Conservation (phyloP, 1,140 invertebrate species). For the Drosophila azteca region DNA sequence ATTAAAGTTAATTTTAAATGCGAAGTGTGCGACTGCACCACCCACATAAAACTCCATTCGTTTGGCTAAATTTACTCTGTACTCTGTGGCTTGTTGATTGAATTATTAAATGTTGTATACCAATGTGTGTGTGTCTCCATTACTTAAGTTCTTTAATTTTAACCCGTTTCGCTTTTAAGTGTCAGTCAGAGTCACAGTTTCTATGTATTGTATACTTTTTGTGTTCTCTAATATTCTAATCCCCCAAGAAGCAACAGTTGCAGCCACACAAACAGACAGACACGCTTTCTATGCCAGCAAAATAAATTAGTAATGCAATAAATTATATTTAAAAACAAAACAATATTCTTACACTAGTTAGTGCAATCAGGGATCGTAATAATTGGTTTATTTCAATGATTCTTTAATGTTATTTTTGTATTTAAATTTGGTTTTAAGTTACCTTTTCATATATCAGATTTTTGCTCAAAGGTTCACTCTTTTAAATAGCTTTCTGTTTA, state of each 20-base stretch:
- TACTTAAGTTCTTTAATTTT: slow-evolving; percentile 6
- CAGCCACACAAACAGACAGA: background rate
- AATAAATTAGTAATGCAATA: slow-evolving; percentile 19
- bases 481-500: too few species aligned
- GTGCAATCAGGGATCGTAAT: too few species aligned
- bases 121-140: slow-evolving; percentile 20
- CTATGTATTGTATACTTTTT: background rate
- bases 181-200: slow-evolving; percentile 3
- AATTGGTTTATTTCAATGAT: too few species aligned
- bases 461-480: too few species aligned
- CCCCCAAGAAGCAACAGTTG: slow-evolving; percentile 20
- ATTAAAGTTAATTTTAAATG: slow-evolving; percentile 23
- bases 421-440: too few species aligned
- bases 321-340: slow-evolving; percentile 21
- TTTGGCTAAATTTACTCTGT: slow-evolving; percentile 23
- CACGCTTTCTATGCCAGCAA: slow-evolving; percentile 7
- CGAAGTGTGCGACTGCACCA: slow-evolving; percentile 16
- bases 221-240: slow-evolving; percentile 3
- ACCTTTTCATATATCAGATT: too few species aligned
- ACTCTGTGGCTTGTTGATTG: slow-evolving; percentile 34
- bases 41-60: slow-evolving; percentile 3
- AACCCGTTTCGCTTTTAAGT: background rate
- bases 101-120: slow-evolving; percentile 30
- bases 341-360: slow-evolving; percentile 16
- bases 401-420: too few species aligned